phyloP scores from a whole-genome alignment of 2,113 vertebrate species.

The Takifugu flavidus region DNA sequence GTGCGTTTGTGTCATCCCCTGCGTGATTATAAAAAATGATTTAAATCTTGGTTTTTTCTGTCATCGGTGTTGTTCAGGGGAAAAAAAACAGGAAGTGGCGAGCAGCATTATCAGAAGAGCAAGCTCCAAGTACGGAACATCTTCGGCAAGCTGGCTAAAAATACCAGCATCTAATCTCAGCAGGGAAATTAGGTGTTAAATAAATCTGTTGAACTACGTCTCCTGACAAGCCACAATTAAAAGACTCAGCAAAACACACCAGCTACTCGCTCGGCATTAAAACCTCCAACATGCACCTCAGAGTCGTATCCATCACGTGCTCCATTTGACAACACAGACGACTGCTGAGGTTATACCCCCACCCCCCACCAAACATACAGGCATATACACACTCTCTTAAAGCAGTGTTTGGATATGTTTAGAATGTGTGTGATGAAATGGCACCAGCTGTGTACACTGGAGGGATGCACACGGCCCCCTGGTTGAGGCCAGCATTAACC shows the following conservation, averaged over 20 bases:
- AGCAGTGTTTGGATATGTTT: slow-evolving; percentile 76
- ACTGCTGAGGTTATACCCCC: slow-evolving; percentile 33
- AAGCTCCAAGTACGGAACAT: not conserved
- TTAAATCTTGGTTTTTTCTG: not conserved
- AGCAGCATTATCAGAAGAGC: not conserved
- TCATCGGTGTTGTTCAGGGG: slow-evolving; percentile 8
- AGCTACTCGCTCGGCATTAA: slow-evolving; percentile 58
- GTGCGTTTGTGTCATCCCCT: slow-evolving; percentile 7
- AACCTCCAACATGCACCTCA: slow-evolving; percentile 56
- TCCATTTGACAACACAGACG: slow-evolving; percentile 58
- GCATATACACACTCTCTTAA: slow-evolving; percentile 43
- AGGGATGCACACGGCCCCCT: slow-evolving; percentile 60
- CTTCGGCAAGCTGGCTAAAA: slow-evolving; percentile 46
- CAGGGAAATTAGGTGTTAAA: slow-evolving; percentile 64
- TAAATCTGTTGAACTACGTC: slow-evolving; percentile 64
- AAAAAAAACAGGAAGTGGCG: slow-evolving; percentile 26
- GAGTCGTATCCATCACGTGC: slow-evolving; percentile 64
- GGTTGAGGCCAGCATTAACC: slow-evolving; percentile 66
- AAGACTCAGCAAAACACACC: slow-evolving; percentile 53
- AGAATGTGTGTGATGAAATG: slow-evolving; percentile 77
- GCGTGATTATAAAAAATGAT: slow-evolving; percentile 5
- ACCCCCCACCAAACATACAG: slow-evolving; percentile 6
- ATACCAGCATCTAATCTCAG: slow-evolving; percentile 53
- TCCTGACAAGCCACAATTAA: slow-evolving; percentile 63
- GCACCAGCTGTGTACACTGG: slow-evolving; percentile 78